Conservation (phyloP, 1,140 invertebrate genomes). For the Lepidurus arcticus region DNA sequence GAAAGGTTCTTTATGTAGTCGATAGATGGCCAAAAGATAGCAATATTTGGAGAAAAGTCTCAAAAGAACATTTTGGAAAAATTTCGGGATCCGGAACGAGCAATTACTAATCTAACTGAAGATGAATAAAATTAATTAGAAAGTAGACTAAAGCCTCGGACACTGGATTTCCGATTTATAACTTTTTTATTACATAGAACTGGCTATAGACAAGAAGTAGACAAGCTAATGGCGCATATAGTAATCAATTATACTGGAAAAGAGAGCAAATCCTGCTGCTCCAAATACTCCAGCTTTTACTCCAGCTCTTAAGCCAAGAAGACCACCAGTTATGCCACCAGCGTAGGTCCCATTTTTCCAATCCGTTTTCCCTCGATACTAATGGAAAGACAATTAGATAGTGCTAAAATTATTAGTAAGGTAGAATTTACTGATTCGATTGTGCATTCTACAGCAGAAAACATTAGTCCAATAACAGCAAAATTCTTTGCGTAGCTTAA, state of each 20-base stretch:
- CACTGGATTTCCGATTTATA: background rate
- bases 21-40: background rate
- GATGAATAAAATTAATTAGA: too few species aligned
- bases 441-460: conserved; percentile 85
- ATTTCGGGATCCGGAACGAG: too few species aligned
- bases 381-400: conserved; percentile 41
- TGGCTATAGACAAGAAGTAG: background rate
- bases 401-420: conserved; percentile 24
- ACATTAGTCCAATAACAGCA: conserved; percentile 86
- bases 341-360: conserved; percentile 95
- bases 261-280: conserved; percentile 89
- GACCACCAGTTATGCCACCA: conserved; percentile 84
- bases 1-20: background rate
- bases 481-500: conserved; percentile 95
- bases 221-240: conserved; percentile 65
- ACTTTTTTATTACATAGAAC: background rate
- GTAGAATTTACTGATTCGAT: conserved; percentile 70
- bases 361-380: conserved; percentile 86
- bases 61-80: too few species aligned
- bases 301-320: conserved; percentile 92
- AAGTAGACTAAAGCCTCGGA: background rate
- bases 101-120: too few species aligned
- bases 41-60: background rate
- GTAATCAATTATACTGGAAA: conserved; percentile 91
- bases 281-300: conserved; percentile 85